Conservation (phyloP, 2,113 vertebrate species). For the Illadopsis cleaveri region DNA sequence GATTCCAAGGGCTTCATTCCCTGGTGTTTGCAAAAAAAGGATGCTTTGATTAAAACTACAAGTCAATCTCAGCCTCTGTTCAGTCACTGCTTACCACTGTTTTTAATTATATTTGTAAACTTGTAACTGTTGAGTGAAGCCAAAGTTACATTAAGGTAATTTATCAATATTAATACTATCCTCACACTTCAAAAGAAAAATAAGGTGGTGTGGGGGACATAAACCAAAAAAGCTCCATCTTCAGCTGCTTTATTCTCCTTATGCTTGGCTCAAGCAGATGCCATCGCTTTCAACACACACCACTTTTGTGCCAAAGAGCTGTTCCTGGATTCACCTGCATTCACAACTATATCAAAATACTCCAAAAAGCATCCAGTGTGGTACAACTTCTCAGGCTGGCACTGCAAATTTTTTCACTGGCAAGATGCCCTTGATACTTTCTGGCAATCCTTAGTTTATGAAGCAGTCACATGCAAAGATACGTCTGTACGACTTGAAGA, state of each 20-base stretch:
- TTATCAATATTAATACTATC: not conserved
- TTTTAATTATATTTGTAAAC: not conserved
- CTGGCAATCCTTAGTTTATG: not conserved
- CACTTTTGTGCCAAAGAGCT: not conserved
- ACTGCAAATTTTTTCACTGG: not conserved
- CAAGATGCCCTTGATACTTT: not conserved
- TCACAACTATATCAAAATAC: not conserved
- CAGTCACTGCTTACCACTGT: not conserved
- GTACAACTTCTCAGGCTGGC: not conserved
- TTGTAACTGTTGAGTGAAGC: not conserved
- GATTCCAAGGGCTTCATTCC: not conserved
- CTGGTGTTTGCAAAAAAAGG: not conserved
- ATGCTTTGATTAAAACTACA: not conserved
- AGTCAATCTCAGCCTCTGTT: not conserved
- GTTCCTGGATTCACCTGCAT: not conserved
- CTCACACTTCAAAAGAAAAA: not conserved
- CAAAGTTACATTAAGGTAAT: not conserved
- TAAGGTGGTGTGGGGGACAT: rapidly evolving
- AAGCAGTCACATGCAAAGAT: not conserved
- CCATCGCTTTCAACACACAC: not conserved
- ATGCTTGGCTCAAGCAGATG: not conserved
- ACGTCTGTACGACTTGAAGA: not conserved
- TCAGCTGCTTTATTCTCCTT: not conserved
- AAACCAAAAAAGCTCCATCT: not conserved
- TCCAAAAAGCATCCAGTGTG: not conserved